Base-by-base conservation (phyloP, 2,113 vertebrate species). In the Gyps fulvus region DNA sequence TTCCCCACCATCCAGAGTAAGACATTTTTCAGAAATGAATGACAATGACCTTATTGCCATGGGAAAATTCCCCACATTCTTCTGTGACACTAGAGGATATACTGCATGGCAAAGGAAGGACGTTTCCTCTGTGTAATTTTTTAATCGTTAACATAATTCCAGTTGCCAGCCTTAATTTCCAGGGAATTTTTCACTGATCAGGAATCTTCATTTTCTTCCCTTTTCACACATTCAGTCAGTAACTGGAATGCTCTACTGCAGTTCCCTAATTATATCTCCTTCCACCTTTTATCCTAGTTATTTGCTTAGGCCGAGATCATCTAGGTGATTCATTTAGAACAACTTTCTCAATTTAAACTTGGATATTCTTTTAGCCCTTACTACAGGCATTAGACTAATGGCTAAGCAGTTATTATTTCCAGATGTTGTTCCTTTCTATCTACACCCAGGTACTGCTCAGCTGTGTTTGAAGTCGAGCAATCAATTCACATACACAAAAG, bases 401-500 rank as follows among this genome's bases (percentile, higher is more conserved):
- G 17, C 16, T 73, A 52, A 71, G 16, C 12, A 45, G 22, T 72
- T 93, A 96, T 85, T 90, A 43, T 92, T 95, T 97, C 74, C 90
- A 97, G 70, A 79, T 89, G 86, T 50, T 81, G 7, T 62, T 85
- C 23, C 63, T 79, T 83, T 89, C 21, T 91, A 72, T 89, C 76
- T 95, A 36, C 29, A 91, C 11, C 25, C 61, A 97, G 82, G 90
- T 94, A 94, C 29, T 38, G 25, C 22, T 94, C 83, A 91, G 47
- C 38, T 94, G 66, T 76, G 61, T 95, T 94, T 96, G 90, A 96
- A 94, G 81, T 82, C 38, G 72, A 87, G 40, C 31, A 89, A 94
- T 83, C 54, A 86, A 77, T 95, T 80, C 91, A 70, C 63, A 83
- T 7, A 55, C 45, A 81, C 11, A 80, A 78, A 91, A 83, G 22